Conservation (phyloP, 2,797 vertebrate genomes). For the Liasis olivaceus region DNA sequence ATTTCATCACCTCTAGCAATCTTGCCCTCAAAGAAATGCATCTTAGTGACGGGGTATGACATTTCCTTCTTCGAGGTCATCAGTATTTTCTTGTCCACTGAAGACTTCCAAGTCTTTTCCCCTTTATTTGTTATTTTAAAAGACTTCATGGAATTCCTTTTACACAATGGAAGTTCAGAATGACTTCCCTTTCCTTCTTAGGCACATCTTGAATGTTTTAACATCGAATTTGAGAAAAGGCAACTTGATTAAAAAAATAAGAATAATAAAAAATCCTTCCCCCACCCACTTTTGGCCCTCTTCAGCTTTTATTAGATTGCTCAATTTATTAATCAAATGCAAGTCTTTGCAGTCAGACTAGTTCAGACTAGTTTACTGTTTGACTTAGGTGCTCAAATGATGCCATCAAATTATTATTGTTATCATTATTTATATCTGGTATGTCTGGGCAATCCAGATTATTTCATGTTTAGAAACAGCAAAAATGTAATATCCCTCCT, state of each 20-base stretch:
- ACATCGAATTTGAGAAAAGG: slow-evolving; percentile 47
- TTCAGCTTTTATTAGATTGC: not conserved
- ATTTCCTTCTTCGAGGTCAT: slow-evolving; percentile 59
- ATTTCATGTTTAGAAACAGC: not conserved
- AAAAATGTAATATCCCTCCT: not conserved
- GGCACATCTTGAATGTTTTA: slow-evolving; percentile 41
- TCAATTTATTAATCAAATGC: not conserved
- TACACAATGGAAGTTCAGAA: slow-evolving; percentile 57
- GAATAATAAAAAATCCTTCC: not conserved
- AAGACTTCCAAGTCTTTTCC: slow-evolving; percentile 64
- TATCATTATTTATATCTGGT: not conserved
- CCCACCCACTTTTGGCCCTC: not conserved
- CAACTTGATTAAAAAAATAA: slow-evolving; percentile 25
- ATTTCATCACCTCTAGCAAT: slow-evolving; percentile 51
- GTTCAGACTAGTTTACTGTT: not conserved
- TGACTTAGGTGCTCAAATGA: not conserved
- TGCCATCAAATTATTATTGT: not conserved
- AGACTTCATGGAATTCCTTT: slow-evolving; percentile 53
- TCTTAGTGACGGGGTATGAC: slow-evolving; percentile 50
- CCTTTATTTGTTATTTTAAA: slow-evolving; percentile 58
- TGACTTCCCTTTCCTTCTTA: slow-evolving; percentile 30
- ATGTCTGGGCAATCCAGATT: not conserved
- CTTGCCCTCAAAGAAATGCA: slow-evolving; percentile 59
- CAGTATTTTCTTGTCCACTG: slow-evolving; percentile 55
- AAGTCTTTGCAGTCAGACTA: not conserved